phyloP scores from a whole-genome alignment of 2,113 vertebrate species.

The Seriola dumerili region DNA sequence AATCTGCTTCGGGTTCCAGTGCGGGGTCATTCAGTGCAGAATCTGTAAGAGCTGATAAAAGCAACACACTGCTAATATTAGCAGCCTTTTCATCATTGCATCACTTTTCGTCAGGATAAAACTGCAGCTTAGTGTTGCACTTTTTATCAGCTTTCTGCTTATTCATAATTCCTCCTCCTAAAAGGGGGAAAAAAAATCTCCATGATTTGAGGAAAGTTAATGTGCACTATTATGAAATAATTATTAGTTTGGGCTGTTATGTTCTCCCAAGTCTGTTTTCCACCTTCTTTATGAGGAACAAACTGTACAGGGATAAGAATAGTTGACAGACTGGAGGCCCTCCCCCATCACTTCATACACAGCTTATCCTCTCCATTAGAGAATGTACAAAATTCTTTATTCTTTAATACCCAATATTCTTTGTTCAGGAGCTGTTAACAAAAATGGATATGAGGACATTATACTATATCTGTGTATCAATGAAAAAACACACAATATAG shows the following conservation, averaged over 20 bases:
- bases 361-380: slow-evolving; percentile 13
- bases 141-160: slow-evolving; percentile 25
- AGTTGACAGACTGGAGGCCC: slow-evolving; percentile 11
- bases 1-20: neutral
- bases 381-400: neutral
- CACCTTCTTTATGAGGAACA: slow-evolving; percentile 23
- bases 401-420: slow-evolving; percentile 13
- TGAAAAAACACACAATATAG: slow-evolving; percentile 14
- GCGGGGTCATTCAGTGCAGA: slow-evolving; percentile 7
- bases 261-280: neutral
- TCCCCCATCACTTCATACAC: slow-evolving; percentile 7
- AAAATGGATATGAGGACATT: neutral
- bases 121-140: slow-evolving; percentile 27
- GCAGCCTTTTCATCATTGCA: slow-evolving; percentile 14
- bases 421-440: neutral
- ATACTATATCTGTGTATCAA: neutral
- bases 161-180: slow-evolving; percentile 21
- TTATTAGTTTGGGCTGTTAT: neutral
- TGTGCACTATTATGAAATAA: slow-evolving; percentile 13
- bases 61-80: slow-evolving; percentile 49
- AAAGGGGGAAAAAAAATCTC: neutral
- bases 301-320: slow-evolving; percentile 8
- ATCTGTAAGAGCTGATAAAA: slow-evolving; percentile 50
- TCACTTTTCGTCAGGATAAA: slow-evolving; percentile 50
- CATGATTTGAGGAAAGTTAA: neutral